phyloP scores from a whole-genome alignment of 2,888 invertebrate species.

The Drosophila gaucha region DNA sequence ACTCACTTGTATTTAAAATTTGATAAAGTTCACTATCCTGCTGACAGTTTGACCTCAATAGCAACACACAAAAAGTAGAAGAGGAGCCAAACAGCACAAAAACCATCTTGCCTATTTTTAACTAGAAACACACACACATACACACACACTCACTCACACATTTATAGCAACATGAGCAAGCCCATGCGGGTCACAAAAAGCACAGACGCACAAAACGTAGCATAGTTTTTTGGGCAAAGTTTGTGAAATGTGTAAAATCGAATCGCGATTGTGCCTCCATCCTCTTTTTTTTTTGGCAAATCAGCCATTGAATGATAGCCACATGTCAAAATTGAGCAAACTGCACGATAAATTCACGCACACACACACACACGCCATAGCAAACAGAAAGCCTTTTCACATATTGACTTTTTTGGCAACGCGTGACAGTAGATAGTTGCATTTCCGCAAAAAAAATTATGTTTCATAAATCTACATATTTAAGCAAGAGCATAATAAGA shows the following conservation, averaged over 20 bases:
- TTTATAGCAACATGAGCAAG: slow-evolving; percentile 9
- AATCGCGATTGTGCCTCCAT: background rate
- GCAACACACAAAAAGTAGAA: slow-evolving; percentile 17
- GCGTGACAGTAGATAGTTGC: slow-evolving; percentile 69
- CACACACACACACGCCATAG: slow-evolving; percentile 16
- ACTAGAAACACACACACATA: slow-evolving; percentile 32
- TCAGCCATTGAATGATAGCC: slow-evolving; percentile 66
- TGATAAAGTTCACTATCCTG: slow-evolving; percentile 75
- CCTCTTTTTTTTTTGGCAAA: slow-evolving; percentile 10
- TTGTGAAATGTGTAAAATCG: slow-evolving; percentile 6
- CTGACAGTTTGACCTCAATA: slow-evolving; percentile 73
- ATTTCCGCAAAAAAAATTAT: slow-evolving; percentile 10
- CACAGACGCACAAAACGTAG: slow-evolving; percentile 40
- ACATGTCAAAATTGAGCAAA: slow-evolving; percentile 66
- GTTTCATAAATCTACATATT: slow-evolving; percentile 32
- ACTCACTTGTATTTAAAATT: slow-evolving; percentile 46
- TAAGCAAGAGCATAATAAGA: slow-evolving; percentile 15
- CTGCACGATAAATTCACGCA: slow-evolving; percentile 60
- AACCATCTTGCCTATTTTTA: slow-evolving; percentile 77
- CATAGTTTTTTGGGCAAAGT: slow-evolving; percentile 57
- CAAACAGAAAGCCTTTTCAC: background rate
- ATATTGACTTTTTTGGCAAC: slow-evolving; percentile 22
- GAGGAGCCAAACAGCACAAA: slow-evolving; percentile 51
- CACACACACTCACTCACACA: slow-evolving; percentile 7
- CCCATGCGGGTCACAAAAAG: slow-evolving; percentile 37